These are phyloP conservation scores for Aphidoletes aphidimyza DNA, from an alignment of 2,888 invertebrate species.

Conservation along the genomic window DNA sequence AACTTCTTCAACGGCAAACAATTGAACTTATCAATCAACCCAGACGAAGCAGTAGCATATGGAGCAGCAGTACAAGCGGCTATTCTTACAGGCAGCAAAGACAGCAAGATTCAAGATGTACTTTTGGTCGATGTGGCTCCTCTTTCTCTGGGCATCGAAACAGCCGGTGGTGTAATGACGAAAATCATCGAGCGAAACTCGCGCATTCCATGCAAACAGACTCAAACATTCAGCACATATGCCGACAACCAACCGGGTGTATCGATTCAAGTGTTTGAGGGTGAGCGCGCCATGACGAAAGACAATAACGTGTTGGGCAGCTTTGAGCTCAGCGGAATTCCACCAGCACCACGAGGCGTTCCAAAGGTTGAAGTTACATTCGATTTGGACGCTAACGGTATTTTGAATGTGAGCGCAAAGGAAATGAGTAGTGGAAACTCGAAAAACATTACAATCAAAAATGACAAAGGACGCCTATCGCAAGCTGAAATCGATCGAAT, in stretches of 20 bases:
- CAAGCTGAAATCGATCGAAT: conserved; percentile 83
- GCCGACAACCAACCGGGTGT: conserved; percentile 98
- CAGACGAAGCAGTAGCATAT: conserved; percentile 97
- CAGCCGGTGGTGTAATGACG: conserved; percentile 95
- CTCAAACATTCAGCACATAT: conserved; percentile 96
- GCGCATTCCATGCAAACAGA: conserved; percentile 96
- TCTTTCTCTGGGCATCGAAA: conserved; percentile 90
- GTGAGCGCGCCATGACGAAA: conserved; percentile 82
- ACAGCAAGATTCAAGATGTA: conserved; percentile 82
- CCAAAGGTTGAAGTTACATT: conserved; percentile 79
- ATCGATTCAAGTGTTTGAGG: conserved; percentile 83
- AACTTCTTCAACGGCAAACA: conserved; percentile 98
- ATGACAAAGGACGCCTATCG: conserved; percentile 83
- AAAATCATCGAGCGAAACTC: conserved; percentile 96
- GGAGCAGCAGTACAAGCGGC: conserved; percentile 97
- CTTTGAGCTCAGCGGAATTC: conserved; percentile 82
- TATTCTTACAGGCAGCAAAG: conserved; percentile 90
- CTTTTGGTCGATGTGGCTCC: conserved; percentile 92
- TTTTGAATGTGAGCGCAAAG: conserved; percentile 82
- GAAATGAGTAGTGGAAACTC: conserved; percentile 76
- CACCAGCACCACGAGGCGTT: conserved; percentile 75
- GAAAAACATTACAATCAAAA: conserved; percentile 83
- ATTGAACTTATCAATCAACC: conserved; percentile 95
- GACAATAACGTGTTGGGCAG: conserved; percentile 92
- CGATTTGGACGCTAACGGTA: conserved; percentile 86